These are phyloP conservation scores for Marmota monax DNA, from an alignment of 2,113 vertebrate genomes.

Conservation along the genomic window DNA sequence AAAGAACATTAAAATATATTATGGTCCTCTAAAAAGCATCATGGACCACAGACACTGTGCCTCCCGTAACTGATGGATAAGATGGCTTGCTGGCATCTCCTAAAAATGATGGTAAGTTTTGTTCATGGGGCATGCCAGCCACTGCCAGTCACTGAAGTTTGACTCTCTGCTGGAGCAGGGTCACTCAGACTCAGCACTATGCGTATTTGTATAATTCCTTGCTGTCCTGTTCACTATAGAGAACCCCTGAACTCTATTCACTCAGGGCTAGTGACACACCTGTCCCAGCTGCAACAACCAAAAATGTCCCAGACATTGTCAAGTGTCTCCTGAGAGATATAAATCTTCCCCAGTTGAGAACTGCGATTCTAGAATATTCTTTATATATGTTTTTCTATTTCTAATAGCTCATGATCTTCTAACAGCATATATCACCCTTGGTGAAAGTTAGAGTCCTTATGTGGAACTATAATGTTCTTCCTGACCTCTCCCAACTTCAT, in stretches of 20 bases:
- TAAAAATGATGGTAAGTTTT: background rate
- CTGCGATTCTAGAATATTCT: background rate
- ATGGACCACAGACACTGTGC: background rate
- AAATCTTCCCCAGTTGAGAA: background rate
- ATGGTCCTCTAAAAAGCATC: background rate
- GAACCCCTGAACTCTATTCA: background rate
- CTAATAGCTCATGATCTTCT: background rate
- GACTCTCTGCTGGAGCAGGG: background rate
- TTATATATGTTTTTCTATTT: background rate
- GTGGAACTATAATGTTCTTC: accelerated
- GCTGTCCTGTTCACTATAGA: background rate
- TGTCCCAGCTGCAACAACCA: background rate
- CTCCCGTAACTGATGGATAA: background rate
- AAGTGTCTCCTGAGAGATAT: background rate
- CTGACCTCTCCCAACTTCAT: background rate
- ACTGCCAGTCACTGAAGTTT: background rate
- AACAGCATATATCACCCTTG: background rate
- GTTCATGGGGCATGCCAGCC: background rate
- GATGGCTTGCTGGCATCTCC: background rate
- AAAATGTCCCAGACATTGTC: background rate
- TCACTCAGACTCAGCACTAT: background rate
- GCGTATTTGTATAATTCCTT: background rate
- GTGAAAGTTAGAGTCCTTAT: background rate
- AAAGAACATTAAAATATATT: background rate
- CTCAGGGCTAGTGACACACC: background rate